Evolutionary conservation across 2,113 vertebrate species (phyloP), one percentile per base, ranked within the genome.

Genomic region (Callipepla californica): DNA sequence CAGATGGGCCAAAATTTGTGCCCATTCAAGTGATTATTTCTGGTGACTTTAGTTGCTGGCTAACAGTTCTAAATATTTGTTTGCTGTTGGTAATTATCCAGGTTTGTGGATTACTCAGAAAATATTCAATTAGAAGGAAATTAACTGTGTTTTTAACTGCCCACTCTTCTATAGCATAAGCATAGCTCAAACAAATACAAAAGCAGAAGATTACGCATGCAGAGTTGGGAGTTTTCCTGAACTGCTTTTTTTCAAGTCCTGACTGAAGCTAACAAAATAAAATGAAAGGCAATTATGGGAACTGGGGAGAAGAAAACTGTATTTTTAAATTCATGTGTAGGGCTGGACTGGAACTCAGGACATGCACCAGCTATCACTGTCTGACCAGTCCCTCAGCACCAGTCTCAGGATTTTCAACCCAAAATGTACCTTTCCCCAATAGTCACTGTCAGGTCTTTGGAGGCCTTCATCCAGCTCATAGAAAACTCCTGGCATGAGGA

Each of bases 21-120:
- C 47, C 93, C 96, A 96, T 94, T 82, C 92, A 97, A 91, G 93
- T 85, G 48, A 96, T 87, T 95, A 80, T 95, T 97, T 95, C 82
- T 81, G 83, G 88, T 87, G 89, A 51, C 93, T 92, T 96, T 91
- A 96, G 85, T 93, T 93, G 81, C 57, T 94, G 58, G 66, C 38
- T 97, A 95, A 63, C n/a, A 57, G 47, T 90, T 80, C 50, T 85
- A 93, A 94, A 72, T 93, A 94, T 93, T 93, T 95, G 34, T 11
- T 28, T 78, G 32, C 19, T 73, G 21, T 80, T 93, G 87, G 28
- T 91, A 85, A 77, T 90, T 68, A 86, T 65, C 53, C 80, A 96
- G 65, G 61, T 90, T 78, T 79, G 28, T 68, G 76, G 93, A 86
- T 83, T 92, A 65, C 62, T 80, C 80, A 81, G 82, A 96, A 94